phyloP scores from a whole-genome alignment of 2,113 vertebrate genomes.

The Nyctibius bracteatus region DNA sequence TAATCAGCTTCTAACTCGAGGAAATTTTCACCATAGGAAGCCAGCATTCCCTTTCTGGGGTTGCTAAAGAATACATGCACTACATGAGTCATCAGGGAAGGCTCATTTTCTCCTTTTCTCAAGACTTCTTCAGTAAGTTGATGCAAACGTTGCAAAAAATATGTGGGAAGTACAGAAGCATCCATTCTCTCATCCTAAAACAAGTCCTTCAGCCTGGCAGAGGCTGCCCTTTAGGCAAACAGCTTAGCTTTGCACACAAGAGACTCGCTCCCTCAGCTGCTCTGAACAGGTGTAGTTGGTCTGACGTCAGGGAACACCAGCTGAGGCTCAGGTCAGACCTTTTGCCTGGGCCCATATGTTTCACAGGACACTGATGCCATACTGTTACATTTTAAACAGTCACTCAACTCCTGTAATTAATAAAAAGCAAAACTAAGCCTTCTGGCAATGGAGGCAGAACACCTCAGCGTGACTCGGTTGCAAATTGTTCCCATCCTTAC shows the following conservation, averaged over 20 bases:
- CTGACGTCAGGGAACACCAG: background rate
- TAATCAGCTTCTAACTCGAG: background rate
- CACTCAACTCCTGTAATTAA: background rate
- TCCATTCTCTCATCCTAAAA: background rate
- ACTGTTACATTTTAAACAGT: background rate
- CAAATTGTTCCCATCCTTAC: background rate
- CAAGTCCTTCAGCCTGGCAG: background rate
- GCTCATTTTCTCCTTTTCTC: background rate
- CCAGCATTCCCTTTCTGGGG: background rate
- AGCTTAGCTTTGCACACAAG: background rate
- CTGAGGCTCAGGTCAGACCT: background rate
- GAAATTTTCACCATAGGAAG: background rate
- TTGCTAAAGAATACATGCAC: background rate
- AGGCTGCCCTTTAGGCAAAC: background rate
- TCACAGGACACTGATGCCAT: background rate
- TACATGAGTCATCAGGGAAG: background rate
- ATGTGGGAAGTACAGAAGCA: background rate
- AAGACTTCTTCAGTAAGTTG: background rate
- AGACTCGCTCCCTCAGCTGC: background rate
- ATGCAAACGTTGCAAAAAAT: background rate
- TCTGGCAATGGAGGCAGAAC: background rate
- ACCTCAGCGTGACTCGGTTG: accelerated
- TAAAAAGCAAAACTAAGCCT: background rate
- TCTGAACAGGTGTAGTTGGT: background rate
- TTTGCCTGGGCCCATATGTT: background rate